Conservation (phyloP, 2,888 invertebrate genomes). For the Synanthedon vespiformis region DNA sequence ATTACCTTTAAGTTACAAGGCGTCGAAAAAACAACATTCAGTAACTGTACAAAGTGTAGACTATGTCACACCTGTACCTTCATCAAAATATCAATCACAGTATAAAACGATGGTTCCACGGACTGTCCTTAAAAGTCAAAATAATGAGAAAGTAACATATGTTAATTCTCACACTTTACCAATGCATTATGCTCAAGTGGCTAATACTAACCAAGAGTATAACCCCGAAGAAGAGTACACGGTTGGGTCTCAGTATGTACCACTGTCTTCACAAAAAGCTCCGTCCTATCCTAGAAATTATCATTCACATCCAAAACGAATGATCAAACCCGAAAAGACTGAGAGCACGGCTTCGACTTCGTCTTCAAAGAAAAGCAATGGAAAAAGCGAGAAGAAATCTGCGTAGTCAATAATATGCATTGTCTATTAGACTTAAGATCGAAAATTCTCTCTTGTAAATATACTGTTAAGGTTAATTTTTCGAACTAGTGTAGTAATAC, state of each 20-base stretch:
- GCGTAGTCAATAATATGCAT: background rate
- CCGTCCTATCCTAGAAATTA: constrained; percentile 48
- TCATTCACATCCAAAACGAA: constrained; percentile 52
- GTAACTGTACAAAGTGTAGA: constrained; percentile 44
- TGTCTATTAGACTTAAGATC: background rate
- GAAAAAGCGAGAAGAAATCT: constrained; percentile 26
- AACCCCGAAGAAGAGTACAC: constrained; percentile 45
- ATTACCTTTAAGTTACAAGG: constrained; percentile 40
- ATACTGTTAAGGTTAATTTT: background rate
- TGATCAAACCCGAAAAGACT: constrained; percentile 35
- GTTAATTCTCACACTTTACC: constrained; percentile 50
- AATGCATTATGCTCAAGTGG: constrained; percentile 25
- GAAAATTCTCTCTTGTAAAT: background rate
- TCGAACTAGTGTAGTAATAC: too few species aligned
- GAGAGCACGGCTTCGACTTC: constrained; percentile 11
- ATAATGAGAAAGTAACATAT: constrained; percentile 47
- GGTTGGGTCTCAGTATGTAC: constrained; percentile 27
- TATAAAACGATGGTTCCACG: constrained; percentile 60
- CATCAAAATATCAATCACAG: constrained; percentile 46
- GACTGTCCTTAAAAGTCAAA: constrained; percentile 38
- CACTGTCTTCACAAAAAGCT: constrained; percentile 35
- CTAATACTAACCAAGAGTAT: constrained; percentile 21
- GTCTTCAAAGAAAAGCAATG: constrained; percentile 24
- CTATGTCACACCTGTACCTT: constrained; percentile 55
- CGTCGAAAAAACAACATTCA: constrained; percentile 20